Base-by-base conservation (phyloP, 2,113 vertebrate species). In the Calidris pygmaea region DNA sequence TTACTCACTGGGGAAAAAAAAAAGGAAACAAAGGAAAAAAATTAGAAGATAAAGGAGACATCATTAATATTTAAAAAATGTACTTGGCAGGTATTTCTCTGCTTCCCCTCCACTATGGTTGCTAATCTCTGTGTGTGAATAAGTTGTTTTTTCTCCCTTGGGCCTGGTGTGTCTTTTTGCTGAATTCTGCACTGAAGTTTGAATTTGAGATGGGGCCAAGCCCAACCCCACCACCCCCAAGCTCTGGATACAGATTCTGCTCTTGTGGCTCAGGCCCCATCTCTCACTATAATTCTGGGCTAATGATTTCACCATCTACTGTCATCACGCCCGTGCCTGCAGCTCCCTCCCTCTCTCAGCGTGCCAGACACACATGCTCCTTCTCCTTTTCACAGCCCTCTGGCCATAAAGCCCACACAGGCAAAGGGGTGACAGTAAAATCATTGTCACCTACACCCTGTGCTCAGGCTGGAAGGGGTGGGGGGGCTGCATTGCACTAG, bases 231-330 rank as follows among this genome's bases (percentile, higher is more conserved):
- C 80, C 86, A 87, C 43, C 86, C 60, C 48, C 19, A 2, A 90
- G 53, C 29, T 91, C 76, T 93, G 96, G 75, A 77, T 93, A 26
- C 47, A 71, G 63, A 78, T 48, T 37, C 35, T 52, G 37, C 27
- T 76, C 34, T 41, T 39, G 73, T 73, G 84, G 92, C 84, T 93
- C 70, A 41, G 65, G 24, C 83, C 23, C 48, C 85, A 87, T 82
- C 76, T 76, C 86, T 93, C 10, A 0, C 70, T 73, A 3, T 79
- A 95, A 93, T 91, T 73, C 89, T 11, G 62, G n/a, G 53, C 86
- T 93, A 66, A 91, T 91, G 94, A 96, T 87, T 96, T 95, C 92
- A 95, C 76, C 89, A 87, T 91, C 73, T 35, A 41, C 70, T 66
- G 93, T 90, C 95, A 89, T 78, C 88, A 75, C 3, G 4, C 85